Evolutionary conservation across 2,113 vertebrate genomes (phyloP).

Genomic region (Myiagra hebetior): DNA sequence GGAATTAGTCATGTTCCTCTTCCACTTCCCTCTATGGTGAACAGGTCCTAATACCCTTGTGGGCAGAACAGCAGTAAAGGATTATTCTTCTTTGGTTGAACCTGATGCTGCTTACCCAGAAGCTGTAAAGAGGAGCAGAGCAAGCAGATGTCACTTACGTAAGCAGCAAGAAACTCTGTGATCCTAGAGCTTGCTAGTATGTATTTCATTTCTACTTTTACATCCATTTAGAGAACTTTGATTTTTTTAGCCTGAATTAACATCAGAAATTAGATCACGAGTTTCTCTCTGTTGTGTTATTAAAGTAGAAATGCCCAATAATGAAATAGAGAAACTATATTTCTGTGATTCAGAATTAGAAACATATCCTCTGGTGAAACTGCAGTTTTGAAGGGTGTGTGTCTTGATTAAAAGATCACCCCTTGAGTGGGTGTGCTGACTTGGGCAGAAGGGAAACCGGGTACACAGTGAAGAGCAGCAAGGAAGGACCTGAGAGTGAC

Average conservation of each 20-base stretch:
- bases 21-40: background rate
- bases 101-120: background rate
- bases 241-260: background rate
- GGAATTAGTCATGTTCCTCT: background rate
- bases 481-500: background rate
- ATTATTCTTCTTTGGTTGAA: conserved; percentile 9
- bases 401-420: background rate
- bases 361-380: background rate
- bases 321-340: background rate
- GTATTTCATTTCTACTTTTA: background rate
- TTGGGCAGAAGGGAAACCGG: background rate
- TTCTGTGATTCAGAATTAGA: background rate
- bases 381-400: background rate
- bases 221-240: background rate
- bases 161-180: background rate
- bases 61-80: background rate
- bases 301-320: background rate
- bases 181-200: background rate
- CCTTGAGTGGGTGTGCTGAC: background rate
- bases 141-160: conserved; percentile 5
- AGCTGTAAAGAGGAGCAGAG: background rate
- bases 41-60: background rate
- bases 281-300: background rate
- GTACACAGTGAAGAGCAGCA: background rate
- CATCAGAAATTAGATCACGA: background rate